phyloP scores from a whole-genome alignment of 2,888 invertebrate species.

The Seira ritae region DNA sequence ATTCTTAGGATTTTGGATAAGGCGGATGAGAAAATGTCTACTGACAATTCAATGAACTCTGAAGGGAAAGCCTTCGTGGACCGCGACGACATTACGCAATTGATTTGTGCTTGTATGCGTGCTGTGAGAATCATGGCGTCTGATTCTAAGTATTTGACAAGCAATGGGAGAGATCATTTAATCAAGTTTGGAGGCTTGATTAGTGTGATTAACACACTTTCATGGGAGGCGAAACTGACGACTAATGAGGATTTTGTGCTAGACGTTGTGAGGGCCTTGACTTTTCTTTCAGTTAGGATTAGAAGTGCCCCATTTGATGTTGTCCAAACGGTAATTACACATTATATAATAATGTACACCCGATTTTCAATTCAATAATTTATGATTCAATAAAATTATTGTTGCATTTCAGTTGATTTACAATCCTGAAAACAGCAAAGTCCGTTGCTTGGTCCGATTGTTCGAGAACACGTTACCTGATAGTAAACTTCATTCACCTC shows the following conservation, averaged over 20 bases:
- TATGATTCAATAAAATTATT: background rate
- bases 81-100: conserved; percentile 9
- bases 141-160: conserved; percentile 27
- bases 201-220: conserved; percentile 50
- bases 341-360: background rate
- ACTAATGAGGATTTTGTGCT: conserved; percentile 47
- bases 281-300: conserved; percentile 49
- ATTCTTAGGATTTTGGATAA: conserved; percentile 41
- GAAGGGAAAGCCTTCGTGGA: conserved; percentile 13
- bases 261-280: conserved; percentile 56
- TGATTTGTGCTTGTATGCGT: conserved; percentile 48
- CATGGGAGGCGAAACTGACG: conserved; percentile 40
- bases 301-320: conserved; percentile 40
- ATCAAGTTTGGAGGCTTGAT: conserved; percentile 47
- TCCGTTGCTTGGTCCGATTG: conserved; percentile 42
- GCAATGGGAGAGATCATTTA: conserved; percentile 44
- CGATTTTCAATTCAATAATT: background rate
- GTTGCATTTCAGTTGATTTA: conserved; percentile 41
- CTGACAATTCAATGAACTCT: background rate
- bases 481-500: conserved; percentile 44
- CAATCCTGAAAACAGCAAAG: conserved; percentile 40
- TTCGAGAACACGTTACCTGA: conserved; percentile 39
- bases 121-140: conserved; percentile 60
- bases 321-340: conserved; percentile 39
- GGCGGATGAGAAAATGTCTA: conserved; percentile 30